These are phyloP conservation scores for Oreotragus oreotragus DNA, from an alignment of 2,113 vertebrate genomes.

Conservation along the genomic window DNA sequence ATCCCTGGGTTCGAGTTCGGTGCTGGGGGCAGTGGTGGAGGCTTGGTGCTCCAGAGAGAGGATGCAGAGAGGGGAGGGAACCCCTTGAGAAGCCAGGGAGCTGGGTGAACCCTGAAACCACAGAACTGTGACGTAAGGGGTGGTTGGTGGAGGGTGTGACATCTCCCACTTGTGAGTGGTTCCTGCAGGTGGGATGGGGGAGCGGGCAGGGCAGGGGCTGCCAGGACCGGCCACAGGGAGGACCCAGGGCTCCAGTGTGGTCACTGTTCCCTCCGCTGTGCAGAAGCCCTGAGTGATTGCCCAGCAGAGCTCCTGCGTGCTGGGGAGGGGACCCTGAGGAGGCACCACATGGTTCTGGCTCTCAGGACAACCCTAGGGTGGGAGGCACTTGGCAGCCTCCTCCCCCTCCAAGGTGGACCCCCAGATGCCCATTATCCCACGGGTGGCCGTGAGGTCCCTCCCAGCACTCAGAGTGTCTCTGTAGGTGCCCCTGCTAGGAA, in stretches of 20 bases:
- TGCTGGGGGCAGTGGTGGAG: neutral
- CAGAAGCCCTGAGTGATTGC: neutral
- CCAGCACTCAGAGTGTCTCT: neutral
- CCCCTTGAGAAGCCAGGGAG: neutral
- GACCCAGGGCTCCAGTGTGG: neutral
- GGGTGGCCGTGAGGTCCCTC: neutral
- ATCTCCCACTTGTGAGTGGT: neutral
- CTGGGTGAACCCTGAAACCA: neutral
- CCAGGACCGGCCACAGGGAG: neutral
- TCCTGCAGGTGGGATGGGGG: neutral
- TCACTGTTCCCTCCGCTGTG: neutral
- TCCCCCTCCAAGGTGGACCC: no score
- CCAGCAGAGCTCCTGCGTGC: neutral
- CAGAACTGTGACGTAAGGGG: neutral
- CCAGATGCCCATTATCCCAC: neutral
- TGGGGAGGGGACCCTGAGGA: neutral
- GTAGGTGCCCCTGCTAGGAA: neutral
- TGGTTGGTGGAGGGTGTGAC: neutral
- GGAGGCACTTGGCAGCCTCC: neutral
- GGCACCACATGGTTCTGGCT: neutral
- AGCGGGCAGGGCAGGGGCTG: neutral
- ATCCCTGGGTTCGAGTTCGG: neutral
- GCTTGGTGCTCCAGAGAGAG: neutral
- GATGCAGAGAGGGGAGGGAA: neutral
- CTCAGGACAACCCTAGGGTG: rapidly evolving